A percentile compares a stretch with the other conserved stretches of the same genome.
Conservation (phyloP, 1,140 invertebrate species). For the Eubasilissa regina region DNA sequence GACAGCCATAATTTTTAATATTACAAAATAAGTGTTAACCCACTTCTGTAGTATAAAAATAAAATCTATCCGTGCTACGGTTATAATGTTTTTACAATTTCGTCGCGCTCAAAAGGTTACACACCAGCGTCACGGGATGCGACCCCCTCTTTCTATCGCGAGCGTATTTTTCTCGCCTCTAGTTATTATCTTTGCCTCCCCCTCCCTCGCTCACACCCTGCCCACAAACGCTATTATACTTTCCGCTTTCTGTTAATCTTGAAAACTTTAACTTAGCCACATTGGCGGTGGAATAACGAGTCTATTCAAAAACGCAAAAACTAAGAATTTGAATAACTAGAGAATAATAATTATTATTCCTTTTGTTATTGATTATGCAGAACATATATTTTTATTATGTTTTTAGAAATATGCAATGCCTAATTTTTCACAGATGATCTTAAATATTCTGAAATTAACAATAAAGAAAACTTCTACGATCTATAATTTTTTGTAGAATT, state of each 20-base stretch:
- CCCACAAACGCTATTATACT: slow-evolving; percentile 60
- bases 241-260: slow-evolving; percentile 60
- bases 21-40: not conserved
- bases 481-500: too few relatives aligned
- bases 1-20: not conserved
- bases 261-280: slow-evolving; percentile 55
- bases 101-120: not conserved
- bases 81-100: not conserved
- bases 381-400: too few relatives aligned
- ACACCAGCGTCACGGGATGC: not conserved
- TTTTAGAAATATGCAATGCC: too few relatives aligned
- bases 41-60: not conserved
- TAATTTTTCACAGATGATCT: too few relatives aligned
- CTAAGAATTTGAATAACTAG: too few relatives aligned
- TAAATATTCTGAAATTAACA: too few relatives aligned
- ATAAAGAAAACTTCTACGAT: too few relatives aligned
- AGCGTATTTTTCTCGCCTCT: slow-evolving; percentile 46
- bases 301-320: too few relatives aligned
- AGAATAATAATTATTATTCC: too few relatives aligned
- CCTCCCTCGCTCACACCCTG: slow-evolving; percentile 20
- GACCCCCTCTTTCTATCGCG: not conserved
- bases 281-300: slow-evolving; percentile 27
- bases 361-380: too few relatives aligned
- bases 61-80: not conserved
- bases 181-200: slow-evolving; percentile 45